These are phyloP conservation scores for Syngnathus floridae DNA, from an alignment of 2,113 vertebrate species.

Conservation along the genomic window DNA sequence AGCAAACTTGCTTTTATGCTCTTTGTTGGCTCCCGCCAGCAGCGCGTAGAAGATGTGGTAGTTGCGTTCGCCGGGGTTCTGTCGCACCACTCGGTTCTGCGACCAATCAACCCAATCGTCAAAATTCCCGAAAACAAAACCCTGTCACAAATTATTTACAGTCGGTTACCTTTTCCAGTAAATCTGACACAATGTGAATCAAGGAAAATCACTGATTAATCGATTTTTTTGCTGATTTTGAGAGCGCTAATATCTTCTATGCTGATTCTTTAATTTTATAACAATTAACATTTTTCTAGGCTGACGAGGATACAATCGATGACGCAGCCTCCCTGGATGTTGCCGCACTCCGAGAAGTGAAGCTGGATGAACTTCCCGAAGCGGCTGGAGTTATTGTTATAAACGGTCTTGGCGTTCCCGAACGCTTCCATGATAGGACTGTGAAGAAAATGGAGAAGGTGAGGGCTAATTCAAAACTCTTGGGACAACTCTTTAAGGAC, in stretches of 20 bases:
- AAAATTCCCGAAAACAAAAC: background rate
- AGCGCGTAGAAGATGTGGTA: constrained; percentile 90
- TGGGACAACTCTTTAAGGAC: too few species aligned
- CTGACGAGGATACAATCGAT: constrained; percentile 84
- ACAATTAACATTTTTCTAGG: background rate
- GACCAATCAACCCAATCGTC: constrained; percentile 26
- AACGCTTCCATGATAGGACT: constrained; percentile 91
- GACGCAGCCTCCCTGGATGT: constrained; percentile 87
- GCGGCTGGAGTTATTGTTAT: constrained; percentile 92
- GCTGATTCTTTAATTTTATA: too few species aligned
- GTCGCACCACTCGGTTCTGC: constrained; percentile 86
- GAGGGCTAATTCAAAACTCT: too few species aligned
- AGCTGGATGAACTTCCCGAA: constrained; percentile 92
- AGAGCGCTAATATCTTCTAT: too few species aligned
- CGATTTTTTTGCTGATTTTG: too few species aligned
- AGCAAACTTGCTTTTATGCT: constrained; percentile 72
- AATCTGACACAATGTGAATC: constrained; percentile 59
- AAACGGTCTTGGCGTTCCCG: constrained; percentile 88
- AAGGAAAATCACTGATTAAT: constrained; percentile 41
- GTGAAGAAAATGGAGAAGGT: constrained; percentile 17
- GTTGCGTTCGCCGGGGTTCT: constrained; percentile 84
- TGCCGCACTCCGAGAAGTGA: constrained; percentile 84
- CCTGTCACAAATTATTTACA: background rate
- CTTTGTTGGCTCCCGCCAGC: constrained; percentile 74
- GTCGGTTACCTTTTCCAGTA: constrained; percentile 72